Conservation (phyloP, 2,888 invertebrate species). For the Aphodius granarius region DNA sequence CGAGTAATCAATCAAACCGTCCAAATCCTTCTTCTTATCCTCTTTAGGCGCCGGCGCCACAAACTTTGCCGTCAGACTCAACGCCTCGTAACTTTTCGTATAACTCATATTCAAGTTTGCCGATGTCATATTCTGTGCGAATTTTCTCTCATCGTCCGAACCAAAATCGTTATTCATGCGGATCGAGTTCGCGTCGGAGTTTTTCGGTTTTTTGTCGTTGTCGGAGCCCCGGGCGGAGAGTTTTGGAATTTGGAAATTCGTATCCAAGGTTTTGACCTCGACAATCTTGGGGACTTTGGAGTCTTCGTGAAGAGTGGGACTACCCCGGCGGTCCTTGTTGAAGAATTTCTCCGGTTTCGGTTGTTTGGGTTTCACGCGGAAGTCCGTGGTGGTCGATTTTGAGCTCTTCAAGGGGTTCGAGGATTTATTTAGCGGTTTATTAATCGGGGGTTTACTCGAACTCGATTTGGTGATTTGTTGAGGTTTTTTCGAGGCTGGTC, state of each 20-base stretch:
- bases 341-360: slow-evolving; percentile 68
- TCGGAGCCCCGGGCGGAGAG: slow-evolving; percentile 60
- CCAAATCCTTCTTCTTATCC: slow-evolving; percentile 50
- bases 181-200: slow-evolving; percentile 46
- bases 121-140: slow-evolving; percentile 41
- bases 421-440: slow-evolving; percentile 45
- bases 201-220: slow-evolving; percentile 49
- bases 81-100: slow-evolving; percentile 38
- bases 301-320: slow-evolving; percentile 66
- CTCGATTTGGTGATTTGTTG: slow-evolving; percentile 53
- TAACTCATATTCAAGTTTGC: slow-evolving; percentile 40
- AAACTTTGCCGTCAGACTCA: slow-evolving; percentile 52
- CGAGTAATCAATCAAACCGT: slow-evolving; percentile 69
- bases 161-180: slow-evolving; percentile 39
- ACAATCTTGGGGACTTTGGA: slow-evolving; percentile 66
- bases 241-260: slow-evolving; percentile 88
- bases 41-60: slow-evolving; percentile 51
- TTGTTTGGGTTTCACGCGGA: slow-evolving; percentile 64
- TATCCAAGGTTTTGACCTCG: slow-evolving; percentile 78
- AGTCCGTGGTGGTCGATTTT: slow-evolving; percentile 60
- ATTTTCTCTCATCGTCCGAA: slow-evolving; percentile 40
- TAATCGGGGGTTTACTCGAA: slow-evolving; percentile 29
- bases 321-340: slow-evolving; percentile 66
- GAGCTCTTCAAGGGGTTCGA: slow-evolving; percentile 48
- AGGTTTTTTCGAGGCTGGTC: slow-evolving; percentile 83